phyloP scores from a whole-genome alignment of 2,888 invertebrate genomes.

The Tuberolachnus salignus region DNA sequence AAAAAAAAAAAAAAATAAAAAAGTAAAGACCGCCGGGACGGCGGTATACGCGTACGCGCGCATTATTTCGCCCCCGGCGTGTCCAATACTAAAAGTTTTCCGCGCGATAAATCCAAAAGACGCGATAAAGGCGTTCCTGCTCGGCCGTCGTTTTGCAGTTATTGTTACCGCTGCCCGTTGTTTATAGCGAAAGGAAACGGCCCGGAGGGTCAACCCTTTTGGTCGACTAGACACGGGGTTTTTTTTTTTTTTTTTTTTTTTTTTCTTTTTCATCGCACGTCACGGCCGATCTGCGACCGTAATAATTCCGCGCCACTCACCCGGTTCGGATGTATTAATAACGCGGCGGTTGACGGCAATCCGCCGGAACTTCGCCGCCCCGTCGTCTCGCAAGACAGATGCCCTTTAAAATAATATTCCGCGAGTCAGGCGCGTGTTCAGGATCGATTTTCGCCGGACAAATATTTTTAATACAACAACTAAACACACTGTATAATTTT shows the following conservation, averaged over 20 bases:
- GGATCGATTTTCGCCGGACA: too few species aligned
- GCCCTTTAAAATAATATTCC: too few species aligned
- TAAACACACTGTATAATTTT: too few species aligned
- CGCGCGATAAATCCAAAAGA: conserved; percentile 41
- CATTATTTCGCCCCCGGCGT: neutral
- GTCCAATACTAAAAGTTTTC: conserved; percentile 28
- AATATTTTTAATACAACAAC: too few species aligned
- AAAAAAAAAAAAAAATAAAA: neutral
- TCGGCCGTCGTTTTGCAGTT: too few species aligned
- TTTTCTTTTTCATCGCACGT: neutral
- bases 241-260: conserved; percentile 17
- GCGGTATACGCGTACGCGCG: too few species aligned
- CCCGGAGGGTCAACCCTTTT: conserved; percentile 23
- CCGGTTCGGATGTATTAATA: too few species aligned
- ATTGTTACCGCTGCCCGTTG: conserved; percentile 13
- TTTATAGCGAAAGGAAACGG: conserved; percentile 17
- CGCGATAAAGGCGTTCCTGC: conserved; percentile 25
- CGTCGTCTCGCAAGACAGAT: too few species aligned
- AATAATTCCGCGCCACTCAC: neutral
- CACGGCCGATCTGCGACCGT: neutral
- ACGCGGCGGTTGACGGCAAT: too few species aligned
- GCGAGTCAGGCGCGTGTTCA: too few species aligned
- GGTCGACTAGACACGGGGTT: conserved; percentile 27
- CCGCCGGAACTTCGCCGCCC: too few species aligned
- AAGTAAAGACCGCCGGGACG: neutral